Evolutionary conservation across 1,140 invertebrate species (phyloP).

Genomic region (Dufourea novaeangliae): DNA sequence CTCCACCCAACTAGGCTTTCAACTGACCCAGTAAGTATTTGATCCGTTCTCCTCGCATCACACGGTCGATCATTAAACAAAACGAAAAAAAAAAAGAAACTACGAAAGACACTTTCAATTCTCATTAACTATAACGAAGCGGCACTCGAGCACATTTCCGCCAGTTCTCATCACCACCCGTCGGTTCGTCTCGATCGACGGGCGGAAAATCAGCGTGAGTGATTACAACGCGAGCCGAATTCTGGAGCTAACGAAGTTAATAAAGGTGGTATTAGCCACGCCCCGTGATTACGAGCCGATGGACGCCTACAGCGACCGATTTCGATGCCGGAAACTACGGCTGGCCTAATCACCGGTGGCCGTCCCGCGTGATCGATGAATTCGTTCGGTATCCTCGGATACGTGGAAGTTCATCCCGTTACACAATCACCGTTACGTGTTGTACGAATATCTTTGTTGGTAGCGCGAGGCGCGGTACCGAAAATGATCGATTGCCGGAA

Average conservation of each 20-base stretch:
- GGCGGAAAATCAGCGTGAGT: not conserved
- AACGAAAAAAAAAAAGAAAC: not conserved
- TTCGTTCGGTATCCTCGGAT: slow-evolving; percentile 28
- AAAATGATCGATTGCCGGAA: slow-evolving; percentile 22
- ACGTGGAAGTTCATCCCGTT: slow-evolving; percentile 47
- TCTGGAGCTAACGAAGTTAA: slow-evolving; percentile 59
- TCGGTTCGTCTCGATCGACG: not conserved
- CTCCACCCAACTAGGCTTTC: not conserved
- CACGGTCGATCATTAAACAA: too few relatives aligned
- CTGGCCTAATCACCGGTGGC: slow-evolving; percentile 39
- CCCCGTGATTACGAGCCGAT: slow-evolving; percentile 41
- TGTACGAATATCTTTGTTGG: slow-evolving; percentile 32
- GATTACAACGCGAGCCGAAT: slow-evolving; percentile 43
- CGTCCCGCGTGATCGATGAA: slow-evolving; percentile 49
- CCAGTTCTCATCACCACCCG: not conserved
- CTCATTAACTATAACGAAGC: slow-evolving; percentile 9
- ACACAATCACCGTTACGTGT: slow-evolving; percentile 50
- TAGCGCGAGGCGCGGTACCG: not conserved
- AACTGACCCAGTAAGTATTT: not conserved
- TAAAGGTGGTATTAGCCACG: slow-evolving; percentile 33
- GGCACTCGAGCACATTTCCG: not conserved
- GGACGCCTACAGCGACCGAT: slow-evolving; percentile 15
- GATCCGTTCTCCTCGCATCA: not conserved
- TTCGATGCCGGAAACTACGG: slow-evolving; percentile 51
- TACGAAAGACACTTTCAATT: not conserved